phyloP scores from a whole-genome alignment of 2,888 invertebrate species.

The Venusia cambrica region DNA sequence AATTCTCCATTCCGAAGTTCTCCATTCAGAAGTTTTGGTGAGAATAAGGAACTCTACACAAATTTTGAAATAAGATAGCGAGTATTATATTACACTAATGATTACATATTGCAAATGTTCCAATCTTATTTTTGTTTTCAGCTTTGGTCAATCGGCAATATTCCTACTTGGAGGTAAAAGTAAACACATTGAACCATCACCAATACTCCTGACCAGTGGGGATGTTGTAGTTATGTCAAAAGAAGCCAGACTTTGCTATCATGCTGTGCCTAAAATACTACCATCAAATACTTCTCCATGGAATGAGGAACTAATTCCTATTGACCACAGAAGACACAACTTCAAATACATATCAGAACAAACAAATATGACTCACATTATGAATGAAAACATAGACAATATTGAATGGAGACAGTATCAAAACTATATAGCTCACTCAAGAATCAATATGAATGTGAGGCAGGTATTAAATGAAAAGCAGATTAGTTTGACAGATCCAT shows the following conservation, averaged over 20 bases:
- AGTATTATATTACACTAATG: no score
- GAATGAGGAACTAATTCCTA: constrained; percentile 44
- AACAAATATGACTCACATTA: constrained; percentile 33
- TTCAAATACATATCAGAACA: constrained; percentile 48
- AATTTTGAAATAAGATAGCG: no score
- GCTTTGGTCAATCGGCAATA: constrained; percentile 97
- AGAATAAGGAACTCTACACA: no score
- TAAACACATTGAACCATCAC: constrained; percentile 83
- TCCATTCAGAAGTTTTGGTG: no score
- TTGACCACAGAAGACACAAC: constrained; percentile 16
- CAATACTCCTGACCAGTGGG: constrained; percentile 91
- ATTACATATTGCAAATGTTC: no score
- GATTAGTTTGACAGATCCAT: constrained; percentile 48
- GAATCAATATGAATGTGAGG: constrained; percentile 96
- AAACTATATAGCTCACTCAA: constrained; percentile 84
- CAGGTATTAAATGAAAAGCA: constrained; percentile 89
- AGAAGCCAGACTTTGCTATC: constrained; percentile 91
- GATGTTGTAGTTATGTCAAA: constrained; percentile 96
- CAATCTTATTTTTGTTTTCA: constrained; percentile 60
- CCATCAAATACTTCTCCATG: constrained; percentile 71
- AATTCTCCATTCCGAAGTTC: no score
- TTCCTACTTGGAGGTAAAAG: constrained; percentile 94
- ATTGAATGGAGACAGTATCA: constrained; percentile 77
- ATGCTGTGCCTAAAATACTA: constrained; percentile 95
- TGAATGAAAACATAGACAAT: constrained; percentile 45